Percentiles rank a stretch among this genome's conserved stretches.
These are phyloP conservation scores for Ips typographus DNA, from an alignment of 1,140 invertebrate species.

Conservation along the genomic window DNA sequence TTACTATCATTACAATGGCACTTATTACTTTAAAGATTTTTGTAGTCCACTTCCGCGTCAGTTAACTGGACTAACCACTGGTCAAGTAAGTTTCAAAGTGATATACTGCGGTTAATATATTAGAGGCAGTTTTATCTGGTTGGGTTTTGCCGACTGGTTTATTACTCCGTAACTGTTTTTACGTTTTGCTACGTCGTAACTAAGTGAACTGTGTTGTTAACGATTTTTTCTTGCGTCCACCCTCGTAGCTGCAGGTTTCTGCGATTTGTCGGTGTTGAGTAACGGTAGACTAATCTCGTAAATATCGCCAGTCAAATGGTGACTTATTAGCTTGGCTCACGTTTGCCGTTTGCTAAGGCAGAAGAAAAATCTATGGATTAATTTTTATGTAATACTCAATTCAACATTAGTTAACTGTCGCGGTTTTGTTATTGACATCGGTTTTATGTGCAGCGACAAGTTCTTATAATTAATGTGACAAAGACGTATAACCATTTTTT, in stretches of 20 bases:
- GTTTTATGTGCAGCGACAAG: too few species aligned
- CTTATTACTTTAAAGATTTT: slow-evolving; percentile 24
- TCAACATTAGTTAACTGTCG: too few species aligned
- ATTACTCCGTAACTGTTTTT: slow-evolving; percentile 32
- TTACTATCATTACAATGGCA: slow-evolving; percentile 24
- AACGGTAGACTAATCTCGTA: slow-evolving; percentile 32
- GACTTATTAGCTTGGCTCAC: slow-evolving; percentile 1
- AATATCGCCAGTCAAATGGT: slow-evolving; percentile 12
- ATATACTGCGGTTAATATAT: slow-evolving; percentile 33
- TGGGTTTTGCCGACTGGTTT: slow-evolving; percentile 26
- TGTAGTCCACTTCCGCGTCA: slow-evolving; percentile 22
- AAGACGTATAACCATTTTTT: too few species aligned
- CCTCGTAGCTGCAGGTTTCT: slow-evolving; percentile 26
- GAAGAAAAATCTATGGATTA: too few species aligned
- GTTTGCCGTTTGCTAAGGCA: too few species aligned
- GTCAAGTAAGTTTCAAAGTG: slow-evolving; percentile 30
- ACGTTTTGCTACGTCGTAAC: slow-evolving; percentile 26
- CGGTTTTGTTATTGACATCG: too few species aligned
- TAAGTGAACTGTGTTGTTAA: slow-evolving; percentile 29
- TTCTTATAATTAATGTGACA: too few species aligned
- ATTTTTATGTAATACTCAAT: too few species aligned
- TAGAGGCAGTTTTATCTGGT: slow-evolving; percentile 29
- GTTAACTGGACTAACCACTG: slow-evolving; percentile 29
- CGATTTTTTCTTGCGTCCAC: slow-evolving; percentile 27
- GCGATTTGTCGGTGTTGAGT: slow-evolving; percentile 33